Conservation (phyloP, 1,140 invertebrate species). For the Belonocnema kinseyi region DNA sequence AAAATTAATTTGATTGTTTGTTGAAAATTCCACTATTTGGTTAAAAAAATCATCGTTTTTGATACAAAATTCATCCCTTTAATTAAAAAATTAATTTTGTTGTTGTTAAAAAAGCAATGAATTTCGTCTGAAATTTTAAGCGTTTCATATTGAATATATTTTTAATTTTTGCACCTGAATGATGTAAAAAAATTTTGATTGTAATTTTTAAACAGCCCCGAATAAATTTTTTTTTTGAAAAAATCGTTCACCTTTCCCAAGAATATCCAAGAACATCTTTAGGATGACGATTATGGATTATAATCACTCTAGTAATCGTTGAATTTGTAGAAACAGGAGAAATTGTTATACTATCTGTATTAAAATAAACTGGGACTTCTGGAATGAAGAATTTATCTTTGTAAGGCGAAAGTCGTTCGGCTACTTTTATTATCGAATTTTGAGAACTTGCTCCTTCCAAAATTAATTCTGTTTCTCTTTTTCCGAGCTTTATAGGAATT, state of each 20-base stretch:
- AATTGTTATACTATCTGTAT: conserved; percentile 46
- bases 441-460: conserved; percentile 49
- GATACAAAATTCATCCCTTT: too few relatives aligned
- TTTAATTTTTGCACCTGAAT: too few relatives aligned
- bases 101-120: too few relatives aligned
- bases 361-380: conserved; percentile 59
- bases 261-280: conserved; percentile 56
- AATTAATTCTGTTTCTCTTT: conserved; percentile 44
- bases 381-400: conserved; percentile 41
- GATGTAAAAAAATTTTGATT: too few relatives aligned
- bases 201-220: too few relatives aligned
- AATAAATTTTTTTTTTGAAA: neutral
- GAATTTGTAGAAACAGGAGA: conserved; percentile 41
- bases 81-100: too few relatives aligned
- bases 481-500: conserved; percentile 51
- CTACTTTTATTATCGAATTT: conserved; percentile 15
- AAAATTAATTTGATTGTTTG: too few relatives aligned
- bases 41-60: too few relatives aligned
- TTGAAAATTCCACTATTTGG: too few relatives aligned
- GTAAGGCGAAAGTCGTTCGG: conserved; percentile 31
- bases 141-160: too few relatives aligned
- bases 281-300: conserved; percentile 58
- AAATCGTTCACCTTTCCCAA: conserved; percentile 58
- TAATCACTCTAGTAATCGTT: conserved; percentile 53
- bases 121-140: too few relatives aligned